These are phyloP conservation scores for Cylloceria caligata DNA, from an alignment of 2,888 invertebrate species.

Conservation along the genomic window DNA sequence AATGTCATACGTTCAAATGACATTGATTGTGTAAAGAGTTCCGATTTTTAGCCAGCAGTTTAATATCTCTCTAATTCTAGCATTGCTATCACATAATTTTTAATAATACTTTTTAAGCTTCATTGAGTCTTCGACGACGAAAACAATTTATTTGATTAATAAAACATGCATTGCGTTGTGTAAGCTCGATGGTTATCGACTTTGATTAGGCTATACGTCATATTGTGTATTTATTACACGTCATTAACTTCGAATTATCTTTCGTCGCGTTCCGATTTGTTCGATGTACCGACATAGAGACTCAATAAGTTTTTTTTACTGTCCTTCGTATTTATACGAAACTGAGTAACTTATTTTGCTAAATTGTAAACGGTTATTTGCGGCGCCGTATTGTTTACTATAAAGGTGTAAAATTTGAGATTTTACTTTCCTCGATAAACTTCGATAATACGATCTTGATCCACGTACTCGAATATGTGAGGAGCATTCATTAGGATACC, in stretches of 20 bases:
- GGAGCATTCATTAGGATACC: constrained; percentile 99
- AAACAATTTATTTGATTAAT: not conserved
- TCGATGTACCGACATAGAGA: constrained; percentile 6
- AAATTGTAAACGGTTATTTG: constrained; percentile 40
- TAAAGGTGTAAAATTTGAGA: constrained; percentile 70
- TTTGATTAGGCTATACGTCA: constrained; percentile 16
- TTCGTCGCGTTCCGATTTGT: constrained; percentile 10
- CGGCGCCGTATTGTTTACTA: constrained; percentile 34
- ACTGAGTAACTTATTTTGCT: constrained; percentile 27
- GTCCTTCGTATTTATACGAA: constrained; percentile 20
- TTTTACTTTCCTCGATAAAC: constrained; percentile 95
- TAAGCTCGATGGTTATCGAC: constrained; percentile 10
- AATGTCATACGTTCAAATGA: constrained; percentile 1
- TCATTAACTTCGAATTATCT: not conserved
- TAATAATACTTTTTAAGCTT: not conserved
- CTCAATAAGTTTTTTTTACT: constrained; percentile 14
- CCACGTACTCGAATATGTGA: constrained; percentile 98
- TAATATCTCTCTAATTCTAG: not conserved
- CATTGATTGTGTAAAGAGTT: not conserved
- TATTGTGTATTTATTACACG: not conserved
- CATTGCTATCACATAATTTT: not conserved
- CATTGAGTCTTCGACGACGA: not conserved
- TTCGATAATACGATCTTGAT: constrained; percentile 98
- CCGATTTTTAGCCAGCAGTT: not conserved
- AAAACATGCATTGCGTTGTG: not conserved